Evolutionary conservation across 1,140 invertebrate species (phyloP).

Genomic region (Zaprionus tsacasi): DNA sequence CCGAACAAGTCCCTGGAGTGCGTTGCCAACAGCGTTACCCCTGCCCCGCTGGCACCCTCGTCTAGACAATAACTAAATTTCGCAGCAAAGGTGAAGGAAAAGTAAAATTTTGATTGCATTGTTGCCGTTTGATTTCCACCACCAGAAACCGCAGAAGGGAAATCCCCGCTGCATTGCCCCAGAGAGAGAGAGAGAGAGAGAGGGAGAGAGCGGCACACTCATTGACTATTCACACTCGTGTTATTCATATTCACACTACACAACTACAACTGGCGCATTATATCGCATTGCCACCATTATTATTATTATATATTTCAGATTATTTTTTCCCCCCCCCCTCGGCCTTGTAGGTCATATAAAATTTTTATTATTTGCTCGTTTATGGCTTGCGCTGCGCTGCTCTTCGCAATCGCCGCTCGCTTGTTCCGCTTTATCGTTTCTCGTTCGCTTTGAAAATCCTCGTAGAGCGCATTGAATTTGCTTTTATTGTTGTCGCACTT

Average conservation of each 20-base stretch:
- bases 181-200: no score
- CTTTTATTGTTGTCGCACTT: slow-evolving; percentile 74
- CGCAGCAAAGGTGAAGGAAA: slow-evolving; percentile 56
- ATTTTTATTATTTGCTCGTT: slow-evolving; percentile 80
- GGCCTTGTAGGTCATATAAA: slow-evolving; percentile 37
- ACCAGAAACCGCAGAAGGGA: slow-evolving; percentile 44
- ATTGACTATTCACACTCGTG: slow-evolving; percentile 82
- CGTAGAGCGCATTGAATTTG: slow-evolving; percentile 77
- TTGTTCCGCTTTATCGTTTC: slow-evolving; percentile 54
- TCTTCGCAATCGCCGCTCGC: slow-evolving; percentile 18
- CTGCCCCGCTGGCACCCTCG: neutral
- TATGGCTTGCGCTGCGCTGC: slow-evolving; percentile 44
- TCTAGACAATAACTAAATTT: slow-evolving; percentile 80
- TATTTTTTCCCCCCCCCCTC: slow-evolving; percentile 40
- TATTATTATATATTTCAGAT: slow-evolving; percentile 42
- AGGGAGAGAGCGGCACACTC: slow-evolving; percentile 46
- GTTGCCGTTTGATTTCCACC: slow-evolving; percentile 73
- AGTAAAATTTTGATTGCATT: slow-evolving; percentile 77
- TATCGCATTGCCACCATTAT: slow-evolving; percentile 24
- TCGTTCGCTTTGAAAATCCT: slow-evolving; percentile 73
- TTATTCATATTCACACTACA: slow-evolving; percentile 45
- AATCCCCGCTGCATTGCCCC: neutral
- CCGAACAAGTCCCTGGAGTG: slow-evolving; percentile 63
- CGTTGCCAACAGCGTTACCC: neutral
- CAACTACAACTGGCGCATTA: slow-evolving; percentile 35